Evolutionary conservation across 2,888 invertebrate genomes (phyloP), one percentile per base, ranked within the genome.

Genomic region (Spodoptera picta): DNA sequence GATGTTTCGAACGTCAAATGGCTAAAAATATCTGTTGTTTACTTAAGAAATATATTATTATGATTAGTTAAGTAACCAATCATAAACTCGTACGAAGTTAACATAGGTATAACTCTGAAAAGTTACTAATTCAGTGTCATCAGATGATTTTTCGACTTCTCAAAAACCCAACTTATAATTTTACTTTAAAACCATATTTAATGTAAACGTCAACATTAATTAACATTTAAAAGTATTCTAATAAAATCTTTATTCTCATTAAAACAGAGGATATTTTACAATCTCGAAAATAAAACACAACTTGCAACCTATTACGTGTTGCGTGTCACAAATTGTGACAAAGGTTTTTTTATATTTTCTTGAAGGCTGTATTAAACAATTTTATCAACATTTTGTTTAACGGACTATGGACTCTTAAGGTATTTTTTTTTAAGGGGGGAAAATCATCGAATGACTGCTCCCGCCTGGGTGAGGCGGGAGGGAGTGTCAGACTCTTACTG

Each of bases 401-500:
- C 65, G 65, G 72, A 72, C 81, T 79, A 80, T 77, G 77, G 81
- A 83, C 82, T 73, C 55, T 19, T 61, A 75, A 77, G 69, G 27
- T 27, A 80, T 19, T n/a, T n/a, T n/a, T n/a, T n/a, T n/a, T n/a
- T n/a, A n/a, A n/a, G n/a, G n/a, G n/a, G n/a, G n/a, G n/a, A n/a
- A n/a, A n/a, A n/a, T n/a, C n/a, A n/a, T n/a, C n/a, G n/a, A n/a
- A n/a, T n/a, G n/a, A n/a, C n/a, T n/a, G n/a, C n/a, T n/a, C n/a
- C n/a, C n/a, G n/a, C n/a, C n/a, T n/a, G n/a, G n/a, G n/a, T n/a
- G n/a, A n/a, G n/a, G n/a, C n/a, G n/a, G n/a, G n/a, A n/a, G n/a
- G n/a, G n/a, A n/a, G n/a, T n/a, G n/a, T n/a, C n/a, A n/a, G n/a
- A n/a, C n/a, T n/a, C n/a, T n/a, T n/a, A n/a, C n/a, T n/a, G n/a